phyloP scores from a whole-genome alignment of 2,888 invertebrate genomes.

The Itoplectis maculator region DNA sequence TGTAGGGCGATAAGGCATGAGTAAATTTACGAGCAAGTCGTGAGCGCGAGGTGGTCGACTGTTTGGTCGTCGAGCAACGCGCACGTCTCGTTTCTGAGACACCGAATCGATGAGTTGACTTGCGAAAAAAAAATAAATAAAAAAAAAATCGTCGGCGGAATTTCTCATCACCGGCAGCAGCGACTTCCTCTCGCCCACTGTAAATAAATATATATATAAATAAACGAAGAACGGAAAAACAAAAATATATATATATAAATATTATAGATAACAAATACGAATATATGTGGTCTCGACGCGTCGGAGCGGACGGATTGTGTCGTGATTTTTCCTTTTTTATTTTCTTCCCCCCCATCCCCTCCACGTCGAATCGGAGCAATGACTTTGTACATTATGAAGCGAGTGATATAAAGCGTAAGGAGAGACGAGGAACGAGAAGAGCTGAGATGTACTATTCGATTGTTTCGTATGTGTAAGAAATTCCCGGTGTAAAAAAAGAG shows the following conservation, averaged over 20 bases:
- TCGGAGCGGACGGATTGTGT: conserved; percentile 75
- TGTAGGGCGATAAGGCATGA: conserved; percentile 57
- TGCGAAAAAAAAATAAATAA: no score
- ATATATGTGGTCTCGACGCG: conserved; percentile 80
- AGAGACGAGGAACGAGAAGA: not conserved
- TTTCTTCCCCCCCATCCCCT: not conserved
- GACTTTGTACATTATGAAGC: conserved; percentile 61
- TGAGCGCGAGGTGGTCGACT: conserved; percentile 48
- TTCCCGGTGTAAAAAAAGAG: conserved; percentile 50
- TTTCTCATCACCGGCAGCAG: conserved; percentile 67
- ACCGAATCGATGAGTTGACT: no score
- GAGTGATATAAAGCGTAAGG: conserved; percentile 37
- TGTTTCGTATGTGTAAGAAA: conserved; percentile 38
- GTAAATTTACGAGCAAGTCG: conserved; percentile 34
- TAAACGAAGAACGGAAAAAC: conserved; percentile 64
- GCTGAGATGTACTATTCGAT: conserved; percentile 7
- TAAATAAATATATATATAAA: conserved; percentile 83
- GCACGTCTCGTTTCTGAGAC: no score
- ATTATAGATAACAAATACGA: conserved; percentile 71
- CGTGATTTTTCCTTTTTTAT: conserved; percentile 47
- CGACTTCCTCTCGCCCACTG: conserved; percentile 75
- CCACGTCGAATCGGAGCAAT: conserved; percentile 50
- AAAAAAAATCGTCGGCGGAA: conserved; percentile 18
- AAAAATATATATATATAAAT: conserved; percentile 66
- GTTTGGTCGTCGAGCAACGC: conserved; percentile 43